Evolutionary conservation across 2,113 vertebrate species (phyloP).

Genomic region (Actinemys pallida): DNA sequence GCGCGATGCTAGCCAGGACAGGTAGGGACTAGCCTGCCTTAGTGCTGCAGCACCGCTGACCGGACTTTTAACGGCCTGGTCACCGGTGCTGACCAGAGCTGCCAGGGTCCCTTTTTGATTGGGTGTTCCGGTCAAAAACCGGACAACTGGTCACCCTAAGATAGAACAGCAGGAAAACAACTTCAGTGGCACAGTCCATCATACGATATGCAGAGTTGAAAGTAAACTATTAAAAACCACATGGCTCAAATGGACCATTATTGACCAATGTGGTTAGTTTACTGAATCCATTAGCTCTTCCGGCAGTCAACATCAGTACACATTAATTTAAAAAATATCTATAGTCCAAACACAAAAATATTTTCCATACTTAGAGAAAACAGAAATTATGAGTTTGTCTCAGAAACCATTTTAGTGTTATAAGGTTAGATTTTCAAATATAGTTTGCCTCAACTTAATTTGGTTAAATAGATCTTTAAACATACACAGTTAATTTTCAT

Average conservation of each 20-base stretch:
- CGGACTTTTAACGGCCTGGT: too few species aligned
- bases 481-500: not conserved
- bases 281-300: slow-evolving; percentile 2
- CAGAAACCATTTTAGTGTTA: not conserved
- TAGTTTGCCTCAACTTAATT: not conserved
- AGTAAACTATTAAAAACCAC: not conserved
- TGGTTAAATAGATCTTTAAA: not conserved
- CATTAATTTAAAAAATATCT: slow-evolving; percentile 37
- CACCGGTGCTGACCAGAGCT: not conserved
- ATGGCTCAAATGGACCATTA: not conserved
- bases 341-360: slow-evolving; percentile 7
- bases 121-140: too few species aligned
- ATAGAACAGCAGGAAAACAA: not conserved
- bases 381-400: not conserved
- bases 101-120: accelerated
- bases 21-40: too few species aligned
- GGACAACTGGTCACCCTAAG: too few species aligned
- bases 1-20: too few species aligned
- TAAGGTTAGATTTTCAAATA: not conserved
- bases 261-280: not conserved
- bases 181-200: not conserved
- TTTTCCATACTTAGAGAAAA: not conserved
- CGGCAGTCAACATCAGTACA: not conserved
- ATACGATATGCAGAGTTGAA: not conserved
- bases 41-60: too few species aligned